Percentiles rank a stretch among this genome's conserved stretches.
These are phyloP conservation scores for Lycodopsis pacificus DNA, from an alignment of 2,797 vertebrate species.

Conservation along the genomic window DNA sequence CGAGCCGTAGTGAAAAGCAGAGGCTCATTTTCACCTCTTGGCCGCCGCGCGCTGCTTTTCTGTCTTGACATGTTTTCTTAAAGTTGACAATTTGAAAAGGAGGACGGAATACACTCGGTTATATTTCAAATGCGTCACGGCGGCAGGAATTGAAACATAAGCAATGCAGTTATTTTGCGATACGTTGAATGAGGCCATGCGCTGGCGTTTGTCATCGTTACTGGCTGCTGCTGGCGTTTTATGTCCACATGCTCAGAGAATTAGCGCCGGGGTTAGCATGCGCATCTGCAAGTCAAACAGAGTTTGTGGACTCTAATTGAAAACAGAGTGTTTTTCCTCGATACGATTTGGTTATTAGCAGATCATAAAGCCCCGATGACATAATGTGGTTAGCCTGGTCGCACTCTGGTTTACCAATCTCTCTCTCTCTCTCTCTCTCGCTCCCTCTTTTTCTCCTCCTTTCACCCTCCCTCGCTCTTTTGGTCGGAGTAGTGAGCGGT, in stretches of 20 bases:
- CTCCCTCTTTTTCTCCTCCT: slow-evolving; percentile 29
- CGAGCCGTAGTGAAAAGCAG: slow-evolving; percentile 1
- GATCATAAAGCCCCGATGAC: slow-evolving; percentile 79
- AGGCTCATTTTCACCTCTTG: slow-evolving; percentile 1
- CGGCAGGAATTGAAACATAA: slow-evolving; percentile 12
- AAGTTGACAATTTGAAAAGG: slow-evolving; percentile 19
- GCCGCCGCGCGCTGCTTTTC: neutral
- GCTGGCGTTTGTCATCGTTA: slow-evolving; percentile 30
- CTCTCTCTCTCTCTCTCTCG: slow-evolving; percentile 23
- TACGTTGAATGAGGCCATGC: slow-evolving; percentile 16
- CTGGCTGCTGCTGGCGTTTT: slow-evolving; percentile 16
- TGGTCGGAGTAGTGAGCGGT: slow-evolving; percentile 66
- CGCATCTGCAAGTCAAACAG: slow-evolving; percentile 63
- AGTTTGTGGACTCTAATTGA: slow-evolving; percentile 63
- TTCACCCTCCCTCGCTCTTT: slow-evolving; percentile 33
- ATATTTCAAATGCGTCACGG: slow-evolving; percentile 29
- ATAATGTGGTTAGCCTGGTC: slow-evolving; percentile 80
- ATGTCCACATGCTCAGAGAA: slow-evolving; percentile 50
- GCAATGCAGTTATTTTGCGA: slow-evolving; percentile 9
- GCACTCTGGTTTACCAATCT: slow-evolving; percentile 72
- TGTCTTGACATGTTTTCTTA: slow-evolving; percentile 38
- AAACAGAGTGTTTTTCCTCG: slow-evolving; percentile 75
- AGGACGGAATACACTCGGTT: neutral
- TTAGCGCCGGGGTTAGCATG: slow-evolving; percentile 34
- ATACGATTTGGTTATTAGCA: slow-evolving; percentile 80